phyloP scores from a whole-genome alignment of 2,888 invertebrate genomes.

The Oxycera nigricornis region DNA sequence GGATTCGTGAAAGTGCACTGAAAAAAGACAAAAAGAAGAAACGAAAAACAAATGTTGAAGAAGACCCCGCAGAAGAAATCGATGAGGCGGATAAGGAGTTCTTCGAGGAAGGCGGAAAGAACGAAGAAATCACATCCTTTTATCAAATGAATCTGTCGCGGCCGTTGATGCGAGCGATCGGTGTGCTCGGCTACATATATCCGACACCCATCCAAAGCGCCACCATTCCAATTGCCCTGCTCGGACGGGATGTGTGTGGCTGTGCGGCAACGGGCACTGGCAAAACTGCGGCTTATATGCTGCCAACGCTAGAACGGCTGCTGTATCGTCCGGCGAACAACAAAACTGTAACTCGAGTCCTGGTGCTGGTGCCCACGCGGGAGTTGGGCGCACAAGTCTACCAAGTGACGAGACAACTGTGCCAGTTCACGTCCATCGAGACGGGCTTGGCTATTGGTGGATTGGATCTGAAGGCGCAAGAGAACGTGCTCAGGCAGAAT shows the following conservation, averaged over 20 bases:
- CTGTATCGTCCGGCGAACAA: constrained; percentile 81
- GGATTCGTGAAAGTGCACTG: constrained; percentile 70
- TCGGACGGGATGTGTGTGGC: constrained; percentile 95
- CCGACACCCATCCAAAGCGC: constrained; percentile 98
- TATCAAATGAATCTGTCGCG: constrained; percentile 97
- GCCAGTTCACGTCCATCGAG: constrained; percentile 84
- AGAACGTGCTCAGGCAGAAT: constrained; percentile 81
- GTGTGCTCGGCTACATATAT: constrained; percentile 85
- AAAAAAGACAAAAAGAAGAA: constrained; percentile 63
- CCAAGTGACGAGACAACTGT: constrained; percentile 88
- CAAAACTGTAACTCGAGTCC: constrained; percentile 77
- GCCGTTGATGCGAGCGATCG: constrained; percentile 90
- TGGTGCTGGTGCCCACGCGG: constrained; percentile 95
- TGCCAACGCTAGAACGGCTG: constrained; percentile 93
- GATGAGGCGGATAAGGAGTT: constrained; percentile 63
- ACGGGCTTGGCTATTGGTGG: constrained; percentile 88
- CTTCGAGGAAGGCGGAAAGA: constrained; percentile 72
- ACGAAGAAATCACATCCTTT: constrained; percentile 74
- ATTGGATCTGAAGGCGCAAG: constrained; percentile 82
- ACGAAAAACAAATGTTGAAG: constrained; percentile 59
- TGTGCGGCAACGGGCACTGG: constrained; percentile 99
- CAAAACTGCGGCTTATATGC: constrained; percentile 98
- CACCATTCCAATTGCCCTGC: constrained; percentile 90
- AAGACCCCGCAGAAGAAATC: constrained; percentile 64
- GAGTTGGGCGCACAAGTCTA: constrained; percentile 98